Conservation (phyloP, 2,888 invertebrate species). For the Andricus curvator region DNA sequence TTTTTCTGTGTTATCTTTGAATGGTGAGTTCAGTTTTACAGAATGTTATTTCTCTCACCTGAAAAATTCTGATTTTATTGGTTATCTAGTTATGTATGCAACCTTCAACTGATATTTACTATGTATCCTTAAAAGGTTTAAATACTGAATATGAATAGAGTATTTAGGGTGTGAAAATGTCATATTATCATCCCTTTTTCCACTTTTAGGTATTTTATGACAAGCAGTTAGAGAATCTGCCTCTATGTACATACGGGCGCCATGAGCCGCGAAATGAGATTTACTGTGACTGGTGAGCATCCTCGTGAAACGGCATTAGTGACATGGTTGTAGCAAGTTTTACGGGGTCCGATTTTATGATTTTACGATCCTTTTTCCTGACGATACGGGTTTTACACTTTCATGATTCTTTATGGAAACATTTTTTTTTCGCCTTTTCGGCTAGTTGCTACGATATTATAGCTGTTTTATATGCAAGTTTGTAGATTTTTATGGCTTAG, state of each 20-base stretch:
- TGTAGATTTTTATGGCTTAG: not conserved
- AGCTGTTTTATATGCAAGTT: not conserved
- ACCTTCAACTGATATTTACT: too few species aligned
- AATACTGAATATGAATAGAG: not conserved
- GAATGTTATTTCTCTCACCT: too few species aligned
- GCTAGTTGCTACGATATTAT: not conserved
- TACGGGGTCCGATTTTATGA: slow-evolving; percentile 56
- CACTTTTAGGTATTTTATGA: not conserved
- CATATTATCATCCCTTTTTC: not conserved
- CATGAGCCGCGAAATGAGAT: slow-evolving; percentile 74
- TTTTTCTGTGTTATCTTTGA: too few species aligned
- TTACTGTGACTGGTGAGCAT: slow-evolving; percentile 64
- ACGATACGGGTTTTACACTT: not conserved
- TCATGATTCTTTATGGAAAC: not conserved
- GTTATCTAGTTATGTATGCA: too few species aligned
- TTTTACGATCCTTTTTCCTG: slow-evolving; percentile 47
- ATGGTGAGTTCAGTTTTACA: too few species aligned
- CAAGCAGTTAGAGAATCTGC: not conserved
- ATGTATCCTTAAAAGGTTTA: too few species aligned
- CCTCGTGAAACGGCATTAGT: slow-evolving; percentile 65
- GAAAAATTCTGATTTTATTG: too few species aligned
- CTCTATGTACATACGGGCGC: slow-evolving; percentile 50
- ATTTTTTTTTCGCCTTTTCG: not conserved
- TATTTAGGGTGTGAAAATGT: not conserved
- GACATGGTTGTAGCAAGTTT: slow-evolving; percentile 53